Conservation (phyloP, 2,113 vertebrate species). For the Spea multiplicata region DNA sequence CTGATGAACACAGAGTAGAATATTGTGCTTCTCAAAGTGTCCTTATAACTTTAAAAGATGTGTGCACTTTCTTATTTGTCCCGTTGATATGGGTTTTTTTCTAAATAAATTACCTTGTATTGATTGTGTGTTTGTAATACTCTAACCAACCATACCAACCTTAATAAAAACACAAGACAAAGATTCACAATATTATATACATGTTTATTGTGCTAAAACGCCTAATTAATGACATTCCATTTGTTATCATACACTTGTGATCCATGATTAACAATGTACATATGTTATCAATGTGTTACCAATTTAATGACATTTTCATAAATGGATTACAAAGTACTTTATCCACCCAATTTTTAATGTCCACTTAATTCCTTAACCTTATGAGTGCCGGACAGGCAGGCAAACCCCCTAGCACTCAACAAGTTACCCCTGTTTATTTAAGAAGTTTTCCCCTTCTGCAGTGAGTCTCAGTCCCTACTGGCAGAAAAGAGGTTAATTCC, state of each 20-base stretch:
- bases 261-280: neutral
- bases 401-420: neutral
- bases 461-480: neutral
- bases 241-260: conserved; percentile 51
- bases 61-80: too few relatives aligned
- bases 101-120: neutral
- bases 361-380: neutral
- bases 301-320: conserved; percentile 26
- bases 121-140: neutral
- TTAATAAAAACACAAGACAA: conserved; percentile 9
- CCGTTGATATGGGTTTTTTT: too few relatives aligned
- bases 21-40: too few relatives aligned
- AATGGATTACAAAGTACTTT: neutral
- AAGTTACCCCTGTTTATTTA: neutral
- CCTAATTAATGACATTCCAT: conserved; percentile 53
- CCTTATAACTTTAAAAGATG: too few relatives aligned
- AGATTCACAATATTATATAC: conserved; percentile 47
- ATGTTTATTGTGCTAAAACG: conserved; percentile 62
- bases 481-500: conserved; percentile 29
- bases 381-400: neutral
- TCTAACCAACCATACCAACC: too few relatives aligned
- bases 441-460: neutral
- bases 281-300: conserved; percentile 51
- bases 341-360: neutral
- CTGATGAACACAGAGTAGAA: too few relatives aligned